Evolutionary conservation across 2,113 vertebrate genomes (phyloP).

Genomic region (Climacteris rufus): DNA sequence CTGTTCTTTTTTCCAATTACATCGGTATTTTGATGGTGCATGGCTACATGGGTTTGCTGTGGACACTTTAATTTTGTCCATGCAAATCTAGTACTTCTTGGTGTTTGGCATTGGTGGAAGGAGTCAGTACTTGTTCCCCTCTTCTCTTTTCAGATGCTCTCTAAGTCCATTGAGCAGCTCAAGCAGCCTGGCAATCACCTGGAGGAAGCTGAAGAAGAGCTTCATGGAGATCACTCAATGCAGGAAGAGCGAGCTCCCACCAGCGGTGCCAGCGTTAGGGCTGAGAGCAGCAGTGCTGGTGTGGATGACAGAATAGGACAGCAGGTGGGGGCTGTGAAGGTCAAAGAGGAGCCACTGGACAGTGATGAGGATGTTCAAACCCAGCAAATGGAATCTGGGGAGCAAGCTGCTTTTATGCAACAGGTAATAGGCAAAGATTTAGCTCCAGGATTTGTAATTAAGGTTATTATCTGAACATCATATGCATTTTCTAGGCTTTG

Average conservation of each 20-base stretch:
- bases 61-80: accelerated
- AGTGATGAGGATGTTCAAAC: slow-evolving; percentile 88
- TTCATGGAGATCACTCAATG: slow-evolving; percentile 80
- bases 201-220: slow-evolving; percentile 93
- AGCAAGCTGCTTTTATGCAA: slow-evolving; percentile 92
- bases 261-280: slow-evolving; percentile 80
- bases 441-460: slow-evolving; percentile 91
- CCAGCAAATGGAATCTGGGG: slow-evolving; percentile 83
- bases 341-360: slow-evolving; percentile 92
- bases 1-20: accelerated
- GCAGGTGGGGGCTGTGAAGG: slow-evolving; percentile 86
- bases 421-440: slow-evolving; percentile 94
- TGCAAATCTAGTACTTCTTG: background rate
- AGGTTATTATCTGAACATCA: slow-evolving; percentile 89
- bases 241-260: slow-evolving; percentile 86
- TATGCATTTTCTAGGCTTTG: slow-evolving; percentile 28
- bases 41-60: background rate
- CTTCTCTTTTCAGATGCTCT: slow-evolving; percentile 86
- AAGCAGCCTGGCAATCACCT: slow-evolving; percentile 90
- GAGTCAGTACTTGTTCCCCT: background rate
- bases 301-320: slow-evolving; percentile 73
- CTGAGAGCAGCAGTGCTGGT: slow-evolving; percentile 77
- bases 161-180: slow-evolving; percentile 95
- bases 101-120: background rate
- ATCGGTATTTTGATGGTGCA: background rate